Conservation (phyloP, 2,797 vertebrate genomes). For the Malurus splendens region DNA sequence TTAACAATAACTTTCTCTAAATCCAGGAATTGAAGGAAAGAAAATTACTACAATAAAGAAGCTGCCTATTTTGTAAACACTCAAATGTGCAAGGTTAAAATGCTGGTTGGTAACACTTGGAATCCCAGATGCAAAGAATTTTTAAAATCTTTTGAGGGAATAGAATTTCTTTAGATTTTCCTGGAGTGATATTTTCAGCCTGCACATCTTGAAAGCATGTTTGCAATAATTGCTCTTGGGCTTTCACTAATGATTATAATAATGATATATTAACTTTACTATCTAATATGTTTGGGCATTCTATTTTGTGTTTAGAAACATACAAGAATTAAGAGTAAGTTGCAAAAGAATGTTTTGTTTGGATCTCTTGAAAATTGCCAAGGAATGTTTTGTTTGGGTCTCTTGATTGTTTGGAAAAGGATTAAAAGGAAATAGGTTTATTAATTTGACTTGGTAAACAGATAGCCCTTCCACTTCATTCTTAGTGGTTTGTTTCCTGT, state of each 20-base stretch:
- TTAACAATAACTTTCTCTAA: background rate
- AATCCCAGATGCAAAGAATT: background rate
- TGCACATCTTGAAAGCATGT: background rate
- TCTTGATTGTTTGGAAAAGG: background rate
- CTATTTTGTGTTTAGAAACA: background rate
- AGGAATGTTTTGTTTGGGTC: background rate
- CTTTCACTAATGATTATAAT: background rate
- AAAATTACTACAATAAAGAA: background rate
- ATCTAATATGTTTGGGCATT: rapidly evolving
- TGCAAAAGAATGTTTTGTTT: background rate
- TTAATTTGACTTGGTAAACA: background rate
- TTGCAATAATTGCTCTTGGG: background rate
- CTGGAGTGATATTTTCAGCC: background rate
- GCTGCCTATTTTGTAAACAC: background rate
- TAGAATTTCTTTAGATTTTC: background rate
- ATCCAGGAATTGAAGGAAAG: background rate
- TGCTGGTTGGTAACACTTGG: background rate
- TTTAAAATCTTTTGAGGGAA: background rate
- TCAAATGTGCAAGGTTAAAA: background rate
- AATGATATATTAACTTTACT: background rate
- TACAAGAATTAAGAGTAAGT: background rate
- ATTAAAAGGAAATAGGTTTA: background rate
- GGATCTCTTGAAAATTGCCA: background rate
- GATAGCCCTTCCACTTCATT: background rate
- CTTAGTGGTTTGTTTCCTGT: background rate